Percentiles rank a stretch among this genome's conserved stretches.
Conservation (phyloP, 2,113 vertebrate genomes). For the Prunella fulvescens region DNA sequence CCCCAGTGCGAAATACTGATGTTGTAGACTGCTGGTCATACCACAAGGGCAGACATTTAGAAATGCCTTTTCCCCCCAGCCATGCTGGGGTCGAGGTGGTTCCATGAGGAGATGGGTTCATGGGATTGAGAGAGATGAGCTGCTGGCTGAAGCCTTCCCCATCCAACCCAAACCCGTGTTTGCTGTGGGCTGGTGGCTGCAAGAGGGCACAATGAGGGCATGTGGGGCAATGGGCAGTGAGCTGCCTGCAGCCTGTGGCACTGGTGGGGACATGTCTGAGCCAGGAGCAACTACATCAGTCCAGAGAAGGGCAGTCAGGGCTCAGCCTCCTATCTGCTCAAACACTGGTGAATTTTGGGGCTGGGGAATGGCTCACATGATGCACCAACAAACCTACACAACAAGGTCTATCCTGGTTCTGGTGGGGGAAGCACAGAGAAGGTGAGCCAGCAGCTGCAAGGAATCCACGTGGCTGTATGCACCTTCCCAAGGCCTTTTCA, state of each 20-base stretch:
- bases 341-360: accelerated
- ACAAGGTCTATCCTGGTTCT: neutral
- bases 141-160: neutral
- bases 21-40: neutral
- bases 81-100: accelerated
- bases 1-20: neutral
- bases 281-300: accelerated
- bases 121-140: neutral
- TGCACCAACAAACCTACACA: accelerated
- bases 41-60: neutral
- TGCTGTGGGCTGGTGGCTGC: neutral
- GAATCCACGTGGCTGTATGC: neutral
- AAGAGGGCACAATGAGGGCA: neutral
- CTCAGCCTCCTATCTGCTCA: neutral
- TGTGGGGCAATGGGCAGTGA: accelerated
- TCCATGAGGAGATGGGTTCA: neutral
- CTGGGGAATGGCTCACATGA: neutral
- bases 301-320: neutral
- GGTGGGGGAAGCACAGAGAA: neutral
- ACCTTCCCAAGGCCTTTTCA: neutral
- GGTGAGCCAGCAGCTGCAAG: neutral
- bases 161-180: accelerated
- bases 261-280: neutral
- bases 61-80: neutral
- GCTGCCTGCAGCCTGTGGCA: neutral